These are phyloP conservation scores for Melanchra persicariae DNA, from an alignment of 2,888 invertebrate genomes.

Conservation along the genomic window DNA sequence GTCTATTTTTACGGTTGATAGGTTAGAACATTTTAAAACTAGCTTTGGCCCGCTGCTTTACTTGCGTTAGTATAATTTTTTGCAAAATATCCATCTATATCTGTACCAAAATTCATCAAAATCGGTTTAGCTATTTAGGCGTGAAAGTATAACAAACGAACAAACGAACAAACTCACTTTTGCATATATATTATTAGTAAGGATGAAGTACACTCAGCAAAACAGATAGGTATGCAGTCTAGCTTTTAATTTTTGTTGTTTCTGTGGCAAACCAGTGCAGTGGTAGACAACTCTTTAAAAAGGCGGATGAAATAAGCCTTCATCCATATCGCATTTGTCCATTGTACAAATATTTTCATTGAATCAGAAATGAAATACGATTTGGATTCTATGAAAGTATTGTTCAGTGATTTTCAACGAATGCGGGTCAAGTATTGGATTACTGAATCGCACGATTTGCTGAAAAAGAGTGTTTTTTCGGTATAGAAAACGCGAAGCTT, in stretches of 20 bases:
- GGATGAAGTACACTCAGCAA: not conserved
- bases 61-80: not conserved
- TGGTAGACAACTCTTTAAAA: not conserved
- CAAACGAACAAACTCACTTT: not conserved
- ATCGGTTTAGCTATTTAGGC: not conserved
- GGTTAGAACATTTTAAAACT: slow-evolving; percentile 1
- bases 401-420: slow-evolving; percentile 1
- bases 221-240: not conserved
- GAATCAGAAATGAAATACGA: not conserved
- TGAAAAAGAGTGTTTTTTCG: not conserved
- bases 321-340: not conserved
- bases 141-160: not conserved
- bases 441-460: not conserved
- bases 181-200: not conserved
- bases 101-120: not conserved
- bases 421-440: not conserved
- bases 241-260: not conserved
- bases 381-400: not conserved
- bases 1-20: slow-evolving; percentile 20
- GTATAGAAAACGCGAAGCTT: not conserved
- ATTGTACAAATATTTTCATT: not conserved
- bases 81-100: not conserved
- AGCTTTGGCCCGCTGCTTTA: not conserved
- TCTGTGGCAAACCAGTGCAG: not conserved
- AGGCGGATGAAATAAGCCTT: not conserved